phyloP scores from a whole-genome alignment of 2,113 vertebrate genomes.

The Entelurus aequoreus region DNA sequence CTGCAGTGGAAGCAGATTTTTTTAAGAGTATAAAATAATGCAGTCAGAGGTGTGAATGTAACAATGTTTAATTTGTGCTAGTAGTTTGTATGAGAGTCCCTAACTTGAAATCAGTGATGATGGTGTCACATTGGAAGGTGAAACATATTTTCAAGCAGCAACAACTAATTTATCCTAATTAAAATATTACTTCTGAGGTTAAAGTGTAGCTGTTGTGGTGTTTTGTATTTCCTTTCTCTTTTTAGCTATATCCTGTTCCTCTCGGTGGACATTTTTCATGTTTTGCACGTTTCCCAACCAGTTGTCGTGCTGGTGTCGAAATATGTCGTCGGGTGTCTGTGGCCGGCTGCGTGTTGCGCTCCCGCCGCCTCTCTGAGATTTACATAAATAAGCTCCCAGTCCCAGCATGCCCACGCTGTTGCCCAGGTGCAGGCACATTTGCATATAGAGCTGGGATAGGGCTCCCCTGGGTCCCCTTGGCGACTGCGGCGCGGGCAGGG shows the following conservation, averaged over 20 bases:
- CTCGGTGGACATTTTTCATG: slow-evolving; percentile 48
- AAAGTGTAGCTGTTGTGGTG: background rate
- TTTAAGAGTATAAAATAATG: too few species aligned
- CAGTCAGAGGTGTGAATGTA: too few species aligned
- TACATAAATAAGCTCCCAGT: slow-evolving; percentile 98
- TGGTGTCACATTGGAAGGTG: too few species aligned
- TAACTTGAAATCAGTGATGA: too few species aligned
- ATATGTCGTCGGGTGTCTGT: slow-evolving; percentile 83
- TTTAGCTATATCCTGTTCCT: slow-evolving; percentile 27
- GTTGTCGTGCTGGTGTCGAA: slow-evolving; percentile 81
- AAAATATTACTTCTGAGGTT: background rate
- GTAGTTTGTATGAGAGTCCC: too few species aligned
- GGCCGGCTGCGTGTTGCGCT: slow-evolving; percentile 80
- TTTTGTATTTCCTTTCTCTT: background rate
- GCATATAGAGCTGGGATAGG: slow-evolving; percentile 99
- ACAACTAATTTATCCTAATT: too few species aligned
- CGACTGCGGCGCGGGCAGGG: slow-evolving; percentile 88
- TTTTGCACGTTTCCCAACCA: slow-evolving; percentile 54
- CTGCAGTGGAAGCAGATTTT: too few species aligned
- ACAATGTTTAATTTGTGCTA: too few species aligned
- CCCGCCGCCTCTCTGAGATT: slow-evolving; percentile 91
- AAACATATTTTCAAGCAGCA: too few species aligned
- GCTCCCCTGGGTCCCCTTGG: slow-evolving; percentile 96
- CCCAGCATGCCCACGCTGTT: slow-evolving; percentile 89
- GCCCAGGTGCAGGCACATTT: slow-evolving; percentile 99